Conservation (phyloP, 2,888 invertebrate genomes). For the Drosophila multiciliata region DNA sequence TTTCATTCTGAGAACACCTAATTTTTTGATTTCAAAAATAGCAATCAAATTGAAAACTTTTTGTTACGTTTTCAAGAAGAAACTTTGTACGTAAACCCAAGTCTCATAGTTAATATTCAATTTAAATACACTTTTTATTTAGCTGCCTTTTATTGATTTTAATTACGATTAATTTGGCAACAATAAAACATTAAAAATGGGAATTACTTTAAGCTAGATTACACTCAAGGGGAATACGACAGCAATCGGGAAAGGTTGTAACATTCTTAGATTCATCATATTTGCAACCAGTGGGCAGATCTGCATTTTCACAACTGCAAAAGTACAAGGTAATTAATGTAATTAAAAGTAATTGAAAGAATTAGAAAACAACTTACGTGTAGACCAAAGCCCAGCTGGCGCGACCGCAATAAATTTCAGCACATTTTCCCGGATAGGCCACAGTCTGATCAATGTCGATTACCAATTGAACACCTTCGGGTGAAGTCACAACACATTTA, state of each 20-base stretch:
- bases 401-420: conserved; percentile 51
- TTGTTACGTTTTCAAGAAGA: background rate
- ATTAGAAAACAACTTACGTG: conserved; percentile 20
- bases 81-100: background rate
- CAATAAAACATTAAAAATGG: background rate
- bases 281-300: conserved; percentile 33
- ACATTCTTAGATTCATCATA: conserved; percentile 12
- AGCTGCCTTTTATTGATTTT: background rate
- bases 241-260: conserved; percentile 46
- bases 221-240: conserved; percentile 36
- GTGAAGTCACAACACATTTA: conserved; percentile 43
- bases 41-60: background rate
- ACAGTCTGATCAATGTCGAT: conserved; percentile 22
- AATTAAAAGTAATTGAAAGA: background rate
- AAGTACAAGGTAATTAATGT: too few species aligned
- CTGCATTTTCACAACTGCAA: conserved; percentile 26
- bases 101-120: background rate
- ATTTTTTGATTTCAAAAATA: background rate
- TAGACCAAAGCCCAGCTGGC: conserved; percentile 62
- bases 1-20: background rate
- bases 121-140: background rate
- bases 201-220: conserved; percentile 15
- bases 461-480: conserved; percentile 6
- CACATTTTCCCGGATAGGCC: conserved; percentile 54
- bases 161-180: conserved; percentile 13